phyloP scores from a whole-genome alignment of 2,888 invertebrate species.

The Drosophila setosimentum region DNA sequence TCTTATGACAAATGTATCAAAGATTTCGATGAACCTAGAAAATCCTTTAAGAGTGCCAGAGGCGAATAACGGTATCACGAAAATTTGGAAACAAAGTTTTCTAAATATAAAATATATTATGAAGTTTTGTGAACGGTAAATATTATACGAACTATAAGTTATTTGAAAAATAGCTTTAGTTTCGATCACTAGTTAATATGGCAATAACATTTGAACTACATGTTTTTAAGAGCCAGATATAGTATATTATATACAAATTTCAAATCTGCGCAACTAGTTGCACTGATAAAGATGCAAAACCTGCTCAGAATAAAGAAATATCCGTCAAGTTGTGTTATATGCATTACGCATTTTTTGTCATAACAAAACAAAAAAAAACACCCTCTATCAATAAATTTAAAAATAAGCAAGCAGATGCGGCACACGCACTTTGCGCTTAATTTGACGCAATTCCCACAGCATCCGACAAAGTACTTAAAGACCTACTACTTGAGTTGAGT shows the following conservation, averaged over 20 bases:
- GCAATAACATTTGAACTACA: neutral
- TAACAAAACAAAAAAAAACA: neutral
- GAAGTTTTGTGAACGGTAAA: neutral
- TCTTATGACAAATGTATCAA: neutral
- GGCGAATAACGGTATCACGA: neutral
- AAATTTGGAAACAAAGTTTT: neutral
- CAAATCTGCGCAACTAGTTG: neutral
- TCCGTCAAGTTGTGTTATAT: rapidly evolving
- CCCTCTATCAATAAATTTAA: neutral
- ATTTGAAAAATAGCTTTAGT: neutral
- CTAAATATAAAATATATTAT: neutral
- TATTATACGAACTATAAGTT: neutral
- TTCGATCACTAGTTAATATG: too few relatives aligned
- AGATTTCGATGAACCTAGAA: neutral
- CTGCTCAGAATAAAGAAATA: neutral
- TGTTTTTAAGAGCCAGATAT: neutral
- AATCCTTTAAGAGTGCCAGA: neutral
- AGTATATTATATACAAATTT: neutral
- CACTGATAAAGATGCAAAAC: neutral
- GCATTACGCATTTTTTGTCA: neutral
- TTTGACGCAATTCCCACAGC: constrained; percentile 69
- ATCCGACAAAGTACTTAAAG: constrained; percentile 12
- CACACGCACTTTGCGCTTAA: constrained; percentile 73
- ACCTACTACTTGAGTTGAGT: constrained; percentile 19
- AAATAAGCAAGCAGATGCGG: constrained; percentile 13